Evolutionary conservation across 2,113 vertebrate genomes (phyloP).

Genomic region (Macaca mulatta): DNA sequence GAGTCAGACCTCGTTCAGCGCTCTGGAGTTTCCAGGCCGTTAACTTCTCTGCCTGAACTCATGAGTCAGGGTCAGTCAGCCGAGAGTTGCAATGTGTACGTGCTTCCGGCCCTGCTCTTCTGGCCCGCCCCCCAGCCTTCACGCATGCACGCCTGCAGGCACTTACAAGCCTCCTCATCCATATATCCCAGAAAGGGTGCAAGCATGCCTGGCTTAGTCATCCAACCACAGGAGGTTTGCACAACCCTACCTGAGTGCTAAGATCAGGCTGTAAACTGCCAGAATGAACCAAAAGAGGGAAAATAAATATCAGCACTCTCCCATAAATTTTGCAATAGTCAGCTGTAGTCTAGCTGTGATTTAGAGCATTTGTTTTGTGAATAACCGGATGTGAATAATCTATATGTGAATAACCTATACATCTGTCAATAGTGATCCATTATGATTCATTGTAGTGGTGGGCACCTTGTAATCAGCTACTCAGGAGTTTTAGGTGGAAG

Average conservation of each 20-base stretch:
- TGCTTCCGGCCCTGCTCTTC: background rate
- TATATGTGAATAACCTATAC: background rate
- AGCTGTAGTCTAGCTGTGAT: background rate
- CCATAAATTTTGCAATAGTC: background rate
- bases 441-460: background rate
- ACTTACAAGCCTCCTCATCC: background rate
- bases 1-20: conserved; percentile 62
- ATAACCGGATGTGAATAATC: background rate
- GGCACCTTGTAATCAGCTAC: background rate
- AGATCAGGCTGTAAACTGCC: background rate
- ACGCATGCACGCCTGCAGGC: fast-evolving
- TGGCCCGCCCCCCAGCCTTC: background rate
- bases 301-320: background rate
- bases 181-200: background rate
- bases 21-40: conserved; percentile 64
- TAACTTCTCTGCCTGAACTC: background rate
- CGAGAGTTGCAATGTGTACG: fast-evolving
- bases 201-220: background rate
- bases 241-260: background rate
- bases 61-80: conserved; percentile 44
- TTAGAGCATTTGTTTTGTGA: background rate
- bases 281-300: background rate
- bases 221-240: background rate
- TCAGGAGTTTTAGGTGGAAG: background rate
- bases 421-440: background rate